phyloP scores from a whole-genome alignment of 2,113 vertebrate genomes.

The Myrmecophaga tridactyla region DNA sequence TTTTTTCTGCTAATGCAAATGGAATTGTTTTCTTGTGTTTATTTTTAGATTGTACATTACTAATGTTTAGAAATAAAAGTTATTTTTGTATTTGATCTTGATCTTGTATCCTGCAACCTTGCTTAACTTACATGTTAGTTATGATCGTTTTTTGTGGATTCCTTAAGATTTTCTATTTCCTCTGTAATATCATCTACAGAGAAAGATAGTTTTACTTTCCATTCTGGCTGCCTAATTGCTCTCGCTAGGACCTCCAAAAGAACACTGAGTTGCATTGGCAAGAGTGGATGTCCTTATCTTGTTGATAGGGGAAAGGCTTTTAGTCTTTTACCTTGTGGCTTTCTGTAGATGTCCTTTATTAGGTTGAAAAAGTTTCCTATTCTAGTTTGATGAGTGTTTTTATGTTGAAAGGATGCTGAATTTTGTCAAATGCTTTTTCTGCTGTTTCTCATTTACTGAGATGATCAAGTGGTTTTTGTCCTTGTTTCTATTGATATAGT shows the following conservation, averaged over 20 bases:
- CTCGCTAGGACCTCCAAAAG: neutral
- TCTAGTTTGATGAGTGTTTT: neutral
- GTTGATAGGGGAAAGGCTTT: neutral
- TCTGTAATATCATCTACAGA: neutral
- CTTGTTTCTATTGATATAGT: neutral
- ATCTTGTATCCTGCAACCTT: neutral
- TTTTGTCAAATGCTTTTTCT: neutral
- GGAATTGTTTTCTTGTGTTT: neutral
- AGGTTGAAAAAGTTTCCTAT: neutral
- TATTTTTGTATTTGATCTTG: neutral
- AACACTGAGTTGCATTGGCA: no score
- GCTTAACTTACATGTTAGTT: neutral
- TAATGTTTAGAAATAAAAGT: neutral
- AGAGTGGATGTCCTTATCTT: neutral
- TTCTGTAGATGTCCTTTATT: neutral
- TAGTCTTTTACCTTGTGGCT: neutral
- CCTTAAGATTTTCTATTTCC: neutral
- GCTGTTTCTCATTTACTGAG: neutral
- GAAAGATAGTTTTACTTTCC: neutral
- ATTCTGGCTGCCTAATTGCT: neutral
- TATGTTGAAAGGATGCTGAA: neutral
- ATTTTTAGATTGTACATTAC: neutral
- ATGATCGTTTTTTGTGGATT: neutral
- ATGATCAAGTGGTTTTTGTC: neutral
- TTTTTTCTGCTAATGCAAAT: neutral